These are phyloP conservation scores for Dromaius novaehollandiae DNA, from an alignment of 2,113 vertebrate species.

Conservation along the genomic window DNA sequence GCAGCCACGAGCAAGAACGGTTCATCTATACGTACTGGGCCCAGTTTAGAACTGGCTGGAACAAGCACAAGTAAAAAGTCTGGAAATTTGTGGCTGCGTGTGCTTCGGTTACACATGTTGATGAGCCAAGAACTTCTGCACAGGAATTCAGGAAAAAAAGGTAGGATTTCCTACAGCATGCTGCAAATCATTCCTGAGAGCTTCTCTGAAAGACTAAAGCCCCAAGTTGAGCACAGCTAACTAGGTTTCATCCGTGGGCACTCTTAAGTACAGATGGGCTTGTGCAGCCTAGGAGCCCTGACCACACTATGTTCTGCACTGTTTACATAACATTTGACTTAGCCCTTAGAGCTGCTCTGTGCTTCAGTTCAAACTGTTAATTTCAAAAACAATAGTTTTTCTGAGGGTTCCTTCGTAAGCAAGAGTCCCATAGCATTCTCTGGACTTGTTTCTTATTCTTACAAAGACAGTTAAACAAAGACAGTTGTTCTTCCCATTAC, in stretches of 20 bases:
- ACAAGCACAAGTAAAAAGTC: not conserved
- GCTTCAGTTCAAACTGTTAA: not conserved
- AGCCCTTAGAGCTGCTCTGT: not conserved
- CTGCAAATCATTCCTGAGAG: not conserved
- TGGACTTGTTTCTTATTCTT: not conserved
- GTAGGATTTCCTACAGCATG: not conserved
- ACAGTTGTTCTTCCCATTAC: not conserved
- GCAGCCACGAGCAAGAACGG: not conserved
- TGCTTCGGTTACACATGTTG: not conserved
- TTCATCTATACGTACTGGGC: not conserved
- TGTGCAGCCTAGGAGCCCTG: no score
- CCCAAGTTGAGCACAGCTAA: accelerated
- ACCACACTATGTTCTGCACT: not conserved
- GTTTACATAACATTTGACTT: not conserved
- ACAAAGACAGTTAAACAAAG: not conserved
- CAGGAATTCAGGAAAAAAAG: not conserved
- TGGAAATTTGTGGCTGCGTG: not conserved
- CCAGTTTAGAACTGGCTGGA: not conserved
- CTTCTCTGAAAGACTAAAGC: not conserved
- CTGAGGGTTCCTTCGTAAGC: not conserved
- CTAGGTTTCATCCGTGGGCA: accelerated
- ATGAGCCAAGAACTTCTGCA: not conserved
- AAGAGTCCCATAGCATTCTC: not conserved
- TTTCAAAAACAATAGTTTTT: not conserved
- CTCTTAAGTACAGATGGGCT: not conserved